These are phyloP conservation scores for Petrophora chlorosata DNA, from an alignment of 2,888 invertebrate species.

Conservation along the genomic window DNA sequence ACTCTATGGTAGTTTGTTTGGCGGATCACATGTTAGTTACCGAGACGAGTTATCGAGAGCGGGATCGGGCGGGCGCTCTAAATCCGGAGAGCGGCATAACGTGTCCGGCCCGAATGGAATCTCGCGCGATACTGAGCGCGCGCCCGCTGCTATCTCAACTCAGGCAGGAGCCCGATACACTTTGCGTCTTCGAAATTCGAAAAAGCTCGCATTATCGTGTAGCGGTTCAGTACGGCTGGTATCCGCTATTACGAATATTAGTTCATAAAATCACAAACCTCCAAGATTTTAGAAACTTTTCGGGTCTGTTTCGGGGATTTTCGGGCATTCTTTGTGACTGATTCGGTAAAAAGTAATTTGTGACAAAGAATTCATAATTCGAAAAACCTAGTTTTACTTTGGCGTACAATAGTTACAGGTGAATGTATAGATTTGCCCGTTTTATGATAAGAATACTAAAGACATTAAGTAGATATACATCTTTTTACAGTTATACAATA, in stretches of 20 bases:
- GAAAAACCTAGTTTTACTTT: too few species aligned
- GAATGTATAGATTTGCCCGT: too few species aligned
- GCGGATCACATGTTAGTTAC: slow-evolving; percentile 63
- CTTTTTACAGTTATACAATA: too few species aligned
- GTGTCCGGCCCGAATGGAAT: slow-evolving; percentile 60
- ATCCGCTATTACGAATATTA: slow-evolving; percentile 6
- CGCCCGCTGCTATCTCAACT: slow-evolving; percentile 55
- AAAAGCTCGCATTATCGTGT: slow-evolving; percentile 49
- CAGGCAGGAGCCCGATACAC: slow-evolving; percentile 52
- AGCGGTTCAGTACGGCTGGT: slow-evolving; percentile 12
- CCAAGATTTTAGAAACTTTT: too few species aligned
- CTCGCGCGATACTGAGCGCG: slow-evolving; percentile 71
- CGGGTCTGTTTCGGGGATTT: slow-evolving; percentile 3
- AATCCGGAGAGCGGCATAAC: slow-evolving; percentile 53
- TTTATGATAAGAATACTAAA: too few species aligned
- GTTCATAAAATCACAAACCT: slow-evolving; percentile 4
- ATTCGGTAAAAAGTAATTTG: too few species aligned
- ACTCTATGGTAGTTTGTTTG: slow-evolving; percentile 54
- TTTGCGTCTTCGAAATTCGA: slow-evolving; percentile 58
- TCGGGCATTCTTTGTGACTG: too few species aligned
- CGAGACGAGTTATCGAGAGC: slow-evolving; percentile 65
- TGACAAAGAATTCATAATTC: too few species aligned
- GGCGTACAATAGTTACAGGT: too few species aligned
- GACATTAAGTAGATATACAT: too few species aligned
- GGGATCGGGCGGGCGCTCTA: slow-evolving; percentile 58